Evolutionary conservation across 1,140 invertebrate species (phyloP), one percentile per base, ranked within the genome.

Genomic region (Ostrea denselamellosa): DNA sequence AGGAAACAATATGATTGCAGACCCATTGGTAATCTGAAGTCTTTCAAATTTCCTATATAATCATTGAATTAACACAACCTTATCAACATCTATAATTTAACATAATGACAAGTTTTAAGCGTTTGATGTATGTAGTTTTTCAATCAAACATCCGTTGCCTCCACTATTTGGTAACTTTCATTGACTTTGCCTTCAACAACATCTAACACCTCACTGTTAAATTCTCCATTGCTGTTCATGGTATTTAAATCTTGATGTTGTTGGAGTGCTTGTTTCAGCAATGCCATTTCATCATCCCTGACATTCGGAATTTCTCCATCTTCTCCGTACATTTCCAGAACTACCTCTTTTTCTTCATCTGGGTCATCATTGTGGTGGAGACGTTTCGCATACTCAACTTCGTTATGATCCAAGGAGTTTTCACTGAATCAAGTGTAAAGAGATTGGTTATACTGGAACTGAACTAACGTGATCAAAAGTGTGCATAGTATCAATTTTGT

Each of bases 261-360:
- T 14, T 77, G 22, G 12, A 77, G 25, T 77, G 68, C 68, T 77
- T 77, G 68, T 28, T 77, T 34, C 12, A 77, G 10, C 25, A 77
- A 14, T 14, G 28, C 14, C 25, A 77, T 14, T 2, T 28, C 68
- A 10, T 77, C 68, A 12, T 77, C 68, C 12, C 5, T 28, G 25
- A 14, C 68, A 25, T 28, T 34, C 10, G 22, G 68, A 34, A 77
- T 25, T 14, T 9, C 68, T 0, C 28, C 68, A 52, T 83, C 82
- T 14, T 83, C 82, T 19, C 51, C 82, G 19, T 83, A 83, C 82
- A 83, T 83, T 5, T 83, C 82, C 44, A 83, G 8, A 17, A 52
- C 19, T 10, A 51, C 82, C 51, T 83, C 82, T 44, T 83, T 83
- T 83, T 83, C 82, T 19, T 83, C 82, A 9, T 52, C 44, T 9